Conservation (phyloP, 2,113 vertebrate genomes). For the Isichthys henryi region DNA sequence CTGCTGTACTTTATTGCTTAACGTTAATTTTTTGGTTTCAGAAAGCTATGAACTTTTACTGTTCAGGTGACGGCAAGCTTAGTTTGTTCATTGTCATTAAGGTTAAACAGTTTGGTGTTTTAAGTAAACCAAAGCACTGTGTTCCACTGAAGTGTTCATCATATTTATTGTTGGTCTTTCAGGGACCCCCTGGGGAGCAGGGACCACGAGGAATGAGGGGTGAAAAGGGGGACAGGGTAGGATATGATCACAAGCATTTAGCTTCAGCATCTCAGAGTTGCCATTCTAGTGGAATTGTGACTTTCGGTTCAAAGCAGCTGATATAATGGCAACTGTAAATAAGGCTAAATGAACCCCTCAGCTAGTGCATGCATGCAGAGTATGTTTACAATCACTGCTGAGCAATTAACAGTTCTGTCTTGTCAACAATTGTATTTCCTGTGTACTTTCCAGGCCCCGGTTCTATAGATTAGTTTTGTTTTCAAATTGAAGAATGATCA, state of each 20-base stretch:
- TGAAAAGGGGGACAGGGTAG: conserved; percentile 80
- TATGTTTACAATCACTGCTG: background rate
- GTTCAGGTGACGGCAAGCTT: background rate
- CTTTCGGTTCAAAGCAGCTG: background rate
- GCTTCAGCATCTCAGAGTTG: conserved; percentile 10
- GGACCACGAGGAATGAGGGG: conserved; percentile 78
- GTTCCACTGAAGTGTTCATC: background rate
- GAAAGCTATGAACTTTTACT: background rate
- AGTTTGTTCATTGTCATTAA: background rate
- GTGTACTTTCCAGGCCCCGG: background rate
- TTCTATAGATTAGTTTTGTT: background rate
- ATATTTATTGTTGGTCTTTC: conserved; percentile 20
- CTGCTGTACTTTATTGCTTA: background rate
- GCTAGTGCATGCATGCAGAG: background rate
- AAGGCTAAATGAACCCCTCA: background rate
- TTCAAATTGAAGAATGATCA: background rate
- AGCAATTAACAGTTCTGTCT: background rate
- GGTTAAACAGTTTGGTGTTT: background rate
- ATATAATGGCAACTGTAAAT: background rate
- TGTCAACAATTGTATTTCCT: background rate
- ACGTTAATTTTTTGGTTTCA: background rate
- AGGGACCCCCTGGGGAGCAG: conserved; percentile 86
- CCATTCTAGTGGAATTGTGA: background rate
- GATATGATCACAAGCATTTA: conserved; percentile 24
- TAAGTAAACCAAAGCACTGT: background rate